Conservation (phyloP, 1,140 invertebrate species). For the Caerostris extrusa region DNA sequence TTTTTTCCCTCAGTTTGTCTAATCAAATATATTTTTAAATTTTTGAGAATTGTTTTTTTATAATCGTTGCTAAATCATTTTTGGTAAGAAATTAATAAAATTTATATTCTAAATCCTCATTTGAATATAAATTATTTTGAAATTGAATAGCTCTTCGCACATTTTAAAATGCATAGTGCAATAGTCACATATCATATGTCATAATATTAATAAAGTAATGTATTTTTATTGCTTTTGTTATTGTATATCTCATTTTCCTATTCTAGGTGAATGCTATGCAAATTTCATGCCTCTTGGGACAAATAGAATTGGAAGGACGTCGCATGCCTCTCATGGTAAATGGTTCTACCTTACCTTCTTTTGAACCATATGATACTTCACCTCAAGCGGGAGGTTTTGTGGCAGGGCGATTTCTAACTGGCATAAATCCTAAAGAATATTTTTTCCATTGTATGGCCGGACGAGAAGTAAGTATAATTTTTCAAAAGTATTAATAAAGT, state of each 20-base stretch:
- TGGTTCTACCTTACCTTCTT: conserved; percentile 95
- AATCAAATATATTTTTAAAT: no score
- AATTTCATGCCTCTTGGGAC: conserved; percentile 97
- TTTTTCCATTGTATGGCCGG: conserved; percentile 99
- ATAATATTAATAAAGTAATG: no score
- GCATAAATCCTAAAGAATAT: conserved; percentile 98
- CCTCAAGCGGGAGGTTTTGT: conserved; percentile 98
- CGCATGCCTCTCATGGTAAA: conserved; percentile 96
- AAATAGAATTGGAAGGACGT: conserved; percentile 99
- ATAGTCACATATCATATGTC: no score
- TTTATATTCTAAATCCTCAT: no score
- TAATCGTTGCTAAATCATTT: no score
- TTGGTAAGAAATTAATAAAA: no score
- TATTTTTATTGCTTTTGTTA: no score
- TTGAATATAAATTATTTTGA: no score
- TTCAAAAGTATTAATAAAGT: not conserved
- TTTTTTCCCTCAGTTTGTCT: no score
- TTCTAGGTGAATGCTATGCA: conserved; percentile 95
- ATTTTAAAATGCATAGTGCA: no score
- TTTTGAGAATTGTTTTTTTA: no score
- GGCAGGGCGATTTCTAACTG: conserved; percentile 97
- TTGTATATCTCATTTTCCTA: not conserved
- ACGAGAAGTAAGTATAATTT: conserved; percentile 87
- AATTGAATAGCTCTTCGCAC: no score
- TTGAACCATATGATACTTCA: conserved; percentile 93